These are phyloP conservation scores for Arion vulgaris DNA, from an alignment of 1,140 invertebrate genomes.

Conservation along the genomic window DNA sequence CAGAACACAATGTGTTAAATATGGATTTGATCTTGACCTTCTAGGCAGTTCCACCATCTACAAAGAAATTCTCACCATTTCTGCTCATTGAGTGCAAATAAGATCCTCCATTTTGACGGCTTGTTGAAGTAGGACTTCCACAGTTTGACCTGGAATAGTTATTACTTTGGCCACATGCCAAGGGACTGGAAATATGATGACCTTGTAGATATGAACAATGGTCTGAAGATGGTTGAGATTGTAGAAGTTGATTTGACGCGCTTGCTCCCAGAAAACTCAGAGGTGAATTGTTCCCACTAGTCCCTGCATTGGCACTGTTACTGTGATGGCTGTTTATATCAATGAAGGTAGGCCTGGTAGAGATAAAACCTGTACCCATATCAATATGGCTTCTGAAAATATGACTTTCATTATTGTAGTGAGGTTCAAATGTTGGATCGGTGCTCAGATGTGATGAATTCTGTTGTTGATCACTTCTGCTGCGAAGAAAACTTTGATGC, in stretches of 20 bases:
- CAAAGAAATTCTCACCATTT: not conserved
- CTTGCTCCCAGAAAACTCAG: conserved; percentile 2
- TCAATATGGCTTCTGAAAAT: not conserved
- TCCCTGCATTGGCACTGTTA: not conserved
- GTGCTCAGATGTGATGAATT: not conserved
- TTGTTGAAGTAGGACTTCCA: not conserved
- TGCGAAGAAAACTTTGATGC: not conserved
- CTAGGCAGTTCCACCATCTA: not conserved
- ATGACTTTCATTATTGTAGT: not conserved
- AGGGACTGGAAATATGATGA: not conserved
- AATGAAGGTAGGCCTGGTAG: not conserved
- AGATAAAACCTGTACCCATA: not conserved
- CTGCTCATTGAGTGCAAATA: not conserved
- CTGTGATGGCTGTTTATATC: not conserved
- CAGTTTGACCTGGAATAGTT: not conserved
- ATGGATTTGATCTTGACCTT: too few species aligned
- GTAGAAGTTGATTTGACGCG: not conserved
- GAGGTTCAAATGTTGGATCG: not conserved
- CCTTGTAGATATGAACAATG: not conserved
- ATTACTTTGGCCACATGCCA: not conserved
- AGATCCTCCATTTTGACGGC: not conserved
- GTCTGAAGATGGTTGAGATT: not conserved
- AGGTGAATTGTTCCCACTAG: not conserved
- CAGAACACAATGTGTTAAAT: too few species aligned
- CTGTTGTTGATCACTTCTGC: not conserved